Evolutionary conservation across 2,113 vertebrate species (phyloP), one percentile per base, ranked within the genome.

Genomic region (Apteryx owenii): DNA sequence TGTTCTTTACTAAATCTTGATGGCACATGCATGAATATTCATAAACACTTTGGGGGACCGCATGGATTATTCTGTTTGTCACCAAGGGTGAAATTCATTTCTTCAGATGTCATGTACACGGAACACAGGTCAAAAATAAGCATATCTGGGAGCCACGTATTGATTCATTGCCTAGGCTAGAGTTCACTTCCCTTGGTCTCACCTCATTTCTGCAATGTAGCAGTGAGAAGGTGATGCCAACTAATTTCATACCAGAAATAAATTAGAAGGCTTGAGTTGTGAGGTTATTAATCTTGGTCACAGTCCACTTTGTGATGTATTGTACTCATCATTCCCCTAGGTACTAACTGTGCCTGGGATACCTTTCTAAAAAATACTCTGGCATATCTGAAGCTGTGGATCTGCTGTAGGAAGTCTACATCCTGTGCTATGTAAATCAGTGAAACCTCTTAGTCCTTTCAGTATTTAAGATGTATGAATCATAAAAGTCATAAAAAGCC

Each of bases 391-490:
- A 69, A 79, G 42, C 58, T 38, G 20, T 44, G 42, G 42, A 79
- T 88, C 21, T 44, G 5, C 72, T 93, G 28, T 38, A 78, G 64
- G 42, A 86, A 29, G 21, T 53, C 33, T 33, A 36, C 33, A 61
- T 60, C 21, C 28, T 69, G 22, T 65, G 19, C 69, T 86, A 6
- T 92, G 64, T 71, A 69, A 60, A 51, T 86, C 46, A 71, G 65
- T 71, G n/a, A 60, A 94, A 71, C 38, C 46, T 12, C 21, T 19
- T 46, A 82, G n/a, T 81, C 31, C 25, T 81, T 68, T 79, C 76
- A 42, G 81, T 38, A 73, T 62, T 72, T 78, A 68, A 86, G 51
- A 86, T 92, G 93, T 86, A 90, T 89, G 73, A 75, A 89, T 89
- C 44, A 78, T 84, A 61, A 78, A 90, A 78, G 11, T 40, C 31